Evolutionary conservation across 2,113 vertebrate genomes (phyloP).

Genomic region (Cygnus buccinator): DNA sequence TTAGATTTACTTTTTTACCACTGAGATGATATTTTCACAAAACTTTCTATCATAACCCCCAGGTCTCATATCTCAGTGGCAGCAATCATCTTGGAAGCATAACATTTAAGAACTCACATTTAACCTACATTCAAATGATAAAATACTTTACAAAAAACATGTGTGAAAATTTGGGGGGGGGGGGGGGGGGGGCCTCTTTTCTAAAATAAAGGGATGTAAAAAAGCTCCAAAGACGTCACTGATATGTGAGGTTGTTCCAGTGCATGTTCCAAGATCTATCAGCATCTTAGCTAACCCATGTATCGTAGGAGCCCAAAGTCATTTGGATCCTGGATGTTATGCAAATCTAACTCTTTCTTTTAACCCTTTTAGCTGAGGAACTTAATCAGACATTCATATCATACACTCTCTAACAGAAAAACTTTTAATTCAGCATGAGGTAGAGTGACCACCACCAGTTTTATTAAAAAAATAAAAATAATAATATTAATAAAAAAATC

Average conservation of each 20-base stretch:
- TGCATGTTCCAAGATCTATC: not conserved
- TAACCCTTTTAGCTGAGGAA: not conserved
- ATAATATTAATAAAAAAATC: not conserved
- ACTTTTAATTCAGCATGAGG: not conserved
- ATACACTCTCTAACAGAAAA: not conserved
- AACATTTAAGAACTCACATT: not conserved
- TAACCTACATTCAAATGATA: not conserved
- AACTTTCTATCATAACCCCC: not conserved
- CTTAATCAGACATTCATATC: not conserved
- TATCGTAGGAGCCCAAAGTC: not conserved
- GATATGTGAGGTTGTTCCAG: not conserved
- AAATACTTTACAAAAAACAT: not conserved
- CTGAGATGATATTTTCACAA: constrained; percentile 5
- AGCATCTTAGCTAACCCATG: accelerated
- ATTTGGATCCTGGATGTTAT: not conserved
- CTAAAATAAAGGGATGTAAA: too few species aligned
- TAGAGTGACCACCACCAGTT: accelerated
- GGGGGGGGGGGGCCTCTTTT: too few species aligned
- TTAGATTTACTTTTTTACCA: not conserved
- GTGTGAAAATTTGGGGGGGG: not conserved
- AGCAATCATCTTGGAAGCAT: not conserved
- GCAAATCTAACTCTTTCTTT: not conserved
- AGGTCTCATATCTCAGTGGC: not conserved
- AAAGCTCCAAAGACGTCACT: not conserved
- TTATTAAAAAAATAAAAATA: not conserved